phyloP scores from a whole-genome alignment of 2,888 invertebrate genomes.

The Hirtodrosophila cameraria region DNA sequence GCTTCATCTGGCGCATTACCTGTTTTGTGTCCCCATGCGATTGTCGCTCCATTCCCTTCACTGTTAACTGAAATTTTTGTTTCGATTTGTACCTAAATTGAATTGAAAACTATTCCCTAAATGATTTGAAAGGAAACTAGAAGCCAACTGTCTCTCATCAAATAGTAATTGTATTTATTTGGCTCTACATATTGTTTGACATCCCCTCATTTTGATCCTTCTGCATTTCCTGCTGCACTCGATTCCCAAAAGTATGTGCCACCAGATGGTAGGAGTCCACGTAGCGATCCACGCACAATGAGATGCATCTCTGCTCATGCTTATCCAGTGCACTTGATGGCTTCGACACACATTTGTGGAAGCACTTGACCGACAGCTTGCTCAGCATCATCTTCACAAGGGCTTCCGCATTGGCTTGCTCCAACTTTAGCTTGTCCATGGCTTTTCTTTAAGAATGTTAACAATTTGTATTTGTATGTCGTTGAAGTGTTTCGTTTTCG shows the following conservation, averaged over 20 bases:
- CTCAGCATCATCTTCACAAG: constrained; percentile 9
- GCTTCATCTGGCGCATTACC: constrained; percentile 95
- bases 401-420: neutral
- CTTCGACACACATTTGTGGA: constrained; percentile 19
- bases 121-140: neutral
- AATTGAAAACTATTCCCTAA: neutral
- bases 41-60: constrained; percentile 16
- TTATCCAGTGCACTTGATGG: constrained; percentile 12
- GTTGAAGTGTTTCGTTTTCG: too few relatives aligned
- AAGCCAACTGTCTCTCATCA: neutral
- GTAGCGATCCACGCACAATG: constrained; percentile 27
- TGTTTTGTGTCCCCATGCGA: constrained; percentile 6
- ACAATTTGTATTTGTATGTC: too few relatives aligned
- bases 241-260: constrained; percentile 16
- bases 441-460: too few relatives aligned
- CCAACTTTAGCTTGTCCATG: neutral
- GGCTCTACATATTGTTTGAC: too few relatives aligned
- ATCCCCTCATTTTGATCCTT: neutral
- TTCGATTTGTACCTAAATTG: neutral
- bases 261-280: constrained; percentile 29
- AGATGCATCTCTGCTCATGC: constrained; percentile 17
- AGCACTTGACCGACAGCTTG: constrained; percentile 22
- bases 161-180: neutral
- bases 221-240: constrained; percentile 15
- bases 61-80: constrained; percentile 5